Base-by-base conservation (phyloP, 2,888 invertebrate genomes). In the Boloria selene region DNA sequence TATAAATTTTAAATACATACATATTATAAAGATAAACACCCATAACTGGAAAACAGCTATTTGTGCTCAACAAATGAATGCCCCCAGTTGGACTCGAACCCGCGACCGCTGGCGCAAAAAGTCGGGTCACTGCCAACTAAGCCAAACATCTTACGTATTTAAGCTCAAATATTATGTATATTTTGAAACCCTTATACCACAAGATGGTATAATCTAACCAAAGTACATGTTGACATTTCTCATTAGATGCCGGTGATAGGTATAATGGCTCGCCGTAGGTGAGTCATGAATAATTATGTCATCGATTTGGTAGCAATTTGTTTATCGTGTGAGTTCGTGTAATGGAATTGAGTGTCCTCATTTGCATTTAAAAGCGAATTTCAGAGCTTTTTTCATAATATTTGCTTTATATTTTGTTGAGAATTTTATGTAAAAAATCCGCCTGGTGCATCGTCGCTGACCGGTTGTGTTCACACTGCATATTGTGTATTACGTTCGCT, bases 231-330 rank as follows among this genome's bases (percentile, higher is more conserved):
- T 56, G 44, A 56, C 55, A 44, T 56, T 56, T 56, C 55, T 56
- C 55, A 56, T 56, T 56, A 56, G 55, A 56, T 42, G 55, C 55
- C 44, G 18, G 44, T 56, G 55, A 56, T 56, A 56, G 55, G 44
- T 56, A 44, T 38, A 56, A 56, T n/a, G 51, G 44, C 22, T 56
- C 44, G 55, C 55, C 22, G 44, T 44, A 56, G 55, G 55, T 56
- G 44, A 56, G 22, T 56, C 55, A 56, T 56, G 55, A 56, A 56
- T 56, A 56, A 56, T 56, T 56, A 56, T 44, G 18, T 56, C 44
- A 56, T 56, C 55, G 55, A 56, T 56, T 56, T 56, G 55, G 55
- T 56, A 56, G 55, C 55, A 56, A 56, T 56, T 56, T 56, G 55
- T 56, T 56, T 56, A 56, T 44, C 0, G 7, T 22, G 44, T n/a